phyloP scores from a whole-genome alignment of 2,113 vertebrate species.

The Corapipo altera region DNA sequence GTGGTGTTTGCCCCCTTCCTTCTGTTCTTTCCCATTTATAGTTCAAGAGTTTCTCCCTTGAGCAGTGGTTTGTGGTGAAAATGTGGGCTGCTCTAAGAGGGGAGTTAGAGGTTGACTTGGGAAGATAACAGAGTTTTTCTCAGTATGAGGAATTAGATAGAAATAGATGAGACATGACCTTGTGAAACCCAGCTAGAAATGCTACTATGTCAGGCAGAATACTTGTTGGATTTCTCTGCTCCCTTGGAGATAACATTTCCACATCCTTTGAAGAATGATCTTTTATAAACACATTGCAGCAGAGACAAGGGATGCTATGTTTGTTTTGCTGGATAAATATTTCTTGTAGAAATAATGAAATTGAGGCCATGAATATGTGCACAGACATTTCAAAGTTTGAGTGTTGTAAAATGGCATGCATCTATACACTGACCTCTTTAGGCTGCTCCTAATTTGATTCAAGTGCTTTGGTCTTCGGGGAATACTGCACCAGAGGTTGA shows the following conservation, averaged over 20 bases:
- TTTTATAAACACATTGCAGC: not conserved
- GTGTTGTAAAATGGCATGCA: not conserved
- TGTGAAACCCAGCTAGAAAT: not conserved
- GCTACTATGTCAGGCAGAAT: not conserved
- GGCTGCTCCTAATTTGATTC: not conserved
- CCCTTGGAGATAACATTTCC: not conserved
- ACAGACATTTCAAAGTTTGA: not conserved
- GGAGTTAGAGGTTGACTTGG: not conserved
- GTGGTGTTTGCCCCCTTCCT: not conserved
- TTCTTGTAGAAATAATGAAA: not conserved
- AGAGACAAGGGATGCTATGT: not conserved
- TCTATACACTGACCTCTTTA: not conserved
- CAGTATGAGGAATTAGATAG: not conserved
- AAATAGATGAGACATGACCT: not conserved
- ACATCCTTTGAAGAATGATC: not conserved
- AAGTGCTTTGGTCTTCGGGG: not conserved
- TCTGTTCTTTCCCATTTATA: not conserved
- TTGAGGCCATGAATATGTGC: not conserved
- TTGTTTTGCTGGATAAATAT: not conserved
- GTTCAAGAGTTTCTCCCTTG: not conserved
- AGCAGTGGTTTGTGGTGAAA: not conserved
- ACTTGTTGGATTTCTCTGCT: not conserved
- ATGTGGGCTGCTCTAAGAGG: not conserved
- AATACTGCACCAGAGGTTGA: not conserved
- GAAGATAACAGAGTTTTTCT: not conserved